Conservation (phyloP, 1,140 invertebrate genomes). For the Lineus longissimus region DNA sequence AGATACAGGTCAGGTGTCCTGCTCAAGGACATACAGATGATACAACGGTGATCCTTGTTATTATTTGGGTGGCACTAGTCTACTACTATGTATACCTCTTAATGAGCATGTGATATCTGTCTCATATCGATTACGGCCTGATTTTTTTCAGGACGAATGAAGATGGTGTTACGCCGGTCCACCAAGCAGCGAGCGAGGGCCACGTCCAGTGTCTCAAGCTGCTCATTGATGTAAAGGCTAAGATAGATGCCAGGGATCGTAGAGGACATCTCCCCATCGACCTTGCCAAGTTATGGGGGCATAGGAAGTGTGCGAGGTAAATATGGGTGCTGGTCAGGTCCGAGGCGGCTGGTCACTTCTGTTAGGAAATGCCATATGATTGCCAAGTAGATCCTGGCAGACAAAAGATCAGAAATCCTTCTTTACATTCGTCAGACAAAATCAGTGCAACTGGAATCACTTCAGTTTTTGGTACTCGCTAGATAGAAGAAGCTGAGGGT, state of each 20-base stretch:
- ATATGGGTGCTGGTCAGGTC: background rate
- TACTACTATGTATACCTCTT: background rate
- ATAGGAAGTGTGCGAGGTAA: constrained; percentile 53
- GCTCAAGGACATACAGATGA: too few relatives aligned
- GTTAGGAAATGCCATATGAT: too few relatives aligned
- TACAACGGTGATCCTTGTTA: too few relatives aligned
- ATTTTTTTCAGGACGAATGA: constrained; percentile 40
- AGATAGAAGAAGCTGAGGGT: background rate
- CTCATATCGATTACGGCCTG: too few relatives aligned
- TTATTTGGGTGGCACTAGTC: too few relatives aligned
- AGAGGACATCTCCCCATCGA: constrained; percentile 48
- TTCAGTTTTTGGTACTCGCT: background rate
- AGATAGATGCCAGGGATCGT: constrained; percentile 42
- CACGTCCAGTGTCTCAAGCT: constrained; percentile 51
- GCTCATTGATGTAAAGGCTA: constrained; percentile 44
- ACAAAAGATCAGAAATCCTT: background rate
- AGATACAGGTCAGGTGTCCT: too few relatives aligned
- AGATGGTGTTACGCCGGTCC: constrained; percentile 52
- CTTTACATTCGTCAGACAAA: background rate
- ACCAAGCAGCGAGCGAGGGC: constrained; percentile 52
- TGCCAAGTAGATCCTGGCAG: background rate
- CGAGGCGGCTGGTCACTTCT: too few relatives aligned
- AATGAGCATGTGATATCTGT: background rate
- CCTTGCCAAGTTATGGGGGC: constrained; percentile 52
- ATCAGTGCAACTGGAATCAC: background rate